Base-by-base conservation (phyloP, 2,113 vertebrate species). In the Eulemur rufifrons region DNA sequence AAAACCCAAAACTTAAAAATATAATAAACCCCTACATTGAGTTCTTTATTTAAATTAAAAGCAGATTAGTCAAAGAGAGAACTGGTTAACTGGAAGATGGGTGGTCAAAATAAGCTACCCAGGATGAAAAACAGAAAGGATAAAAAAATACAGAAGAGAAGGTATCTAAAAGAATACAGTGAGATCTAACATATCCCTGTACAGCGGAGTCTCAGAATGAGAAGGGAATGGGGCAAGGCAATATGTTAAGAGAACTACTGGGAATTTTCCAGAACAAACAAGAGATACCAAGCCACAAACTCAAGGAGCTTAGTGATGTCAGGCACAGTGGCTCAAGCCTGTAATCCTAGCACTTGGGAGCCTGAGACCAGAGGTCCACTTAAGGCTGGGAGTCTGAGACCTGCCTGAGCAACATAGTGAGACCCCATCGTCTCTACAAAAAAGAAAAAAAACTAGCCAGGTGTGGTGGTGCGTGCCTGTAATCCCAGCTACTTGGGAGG, bases 21-120 rank as follows among this genome's bases (percentile, higher is more conserved):
- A 21, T 5, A 85, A 42, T 82, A 93, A 85, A 86, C 8, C 18
- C 39, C 84, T 29, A 39, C 34, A 85, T 0, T 64, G 45, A 83
- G 37, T 86, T 69, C 50, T 82, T 89, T 82, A 81, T 94, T 93
- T 80, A 45, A 85, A 74, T 73, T 88, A 96, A 91, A 86, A 3
- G 8, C 52, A 91, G 2, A 94, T 37, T 45, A 81, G 77, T 76
- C 76, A 68, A 61, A 94, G 45, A 85, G 63, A 88, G 2, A 89
- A 86, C 3, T 76, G 20, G 80, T 66, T 77, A 66, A 81, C 23
- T 71, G 9, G 21, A 77, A 87, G 17, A 89, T 2, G 61, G 42
- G 13, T 86, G 42, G 13, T 86, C 66, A 94, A 94, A 91, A 86
- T 84, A 91, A 91, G 74, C 56, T 64, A 76, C 23, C 32, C 47